A percentile compares a stretch with the other conserved stretches of the same genome.
Conservation (phyloP, 2,797 vertebrate genomes). For the Gymnoscopelus braueri region DNA sequence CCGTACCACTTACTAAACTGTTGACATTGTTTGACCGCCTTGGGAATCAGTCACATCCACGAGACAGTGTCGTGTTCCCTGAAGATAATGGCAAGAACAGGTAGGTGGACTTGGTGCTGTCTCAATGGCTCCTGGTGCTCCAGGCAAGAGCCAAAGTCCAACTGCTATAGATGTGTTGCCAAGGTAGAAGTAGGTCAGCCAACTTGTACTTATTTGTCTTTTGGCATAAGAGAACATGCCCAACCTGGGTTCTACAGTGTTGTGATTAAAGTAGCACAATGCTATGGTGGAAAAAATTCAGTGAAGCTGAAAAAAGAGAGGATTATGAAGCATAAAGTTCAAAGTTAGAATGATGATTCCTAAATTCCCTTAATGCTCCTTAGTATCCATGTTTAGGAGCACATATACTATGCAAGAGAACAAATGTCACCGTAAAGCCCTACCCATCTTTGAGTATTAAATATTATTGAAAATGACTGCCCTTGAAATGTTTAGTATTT, state of each 20-base stretch:
- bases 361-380: not conserved
- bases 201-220: slow-evolving; percentile 11
- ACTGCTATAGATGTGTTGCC: slow-evolving; percentile 9
- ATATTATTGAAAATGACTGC: slow-evolving; percentile 5
- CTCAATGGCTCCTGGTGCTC: slow-evolving; percentile 41
- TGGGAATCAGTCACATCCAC: slow-evolving; percentile 87
- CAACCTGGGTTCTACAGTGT: slow-evolving; percentile 27
- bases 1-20: slow-evolving; percentile 90
- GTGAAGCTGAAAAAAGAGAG: no score
- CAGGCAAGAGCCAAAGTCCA: slow-evolving; percentile 7
- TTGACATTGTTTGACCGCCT: slow-evolving; percentile 94
- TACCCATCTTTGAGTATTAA: slow-evolving; percentile 9
- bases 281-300: not conserved
- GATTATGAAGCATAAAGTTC: no score
- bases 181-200: slow-evolving; percentile 12
- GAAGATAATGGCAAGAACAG: slow-evolving; percentile 88
- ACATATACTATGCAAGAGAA: not conserved
- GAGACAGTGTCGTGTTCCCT: slow-evolving; percentile 90
- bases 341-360: no score
- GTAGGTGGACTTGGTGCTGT: slow-evolving; percentile 85
- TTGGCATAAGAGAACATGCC: slow-evolving; percentile 8
- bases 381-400: slow-evolving; percentile 7
- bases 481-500: slow-evolving; percentile 10
- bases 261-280: not conserved
- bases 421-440: slow-evolving; percentile 24